A percentile compares a stretch with the other conserved stretches of the same genome.
These are phyloP conservation scores for Dendrolimus pini DNA, from an alignment of 2,888 invertebrate genomes.

Conservation along the genomic window DNA sequence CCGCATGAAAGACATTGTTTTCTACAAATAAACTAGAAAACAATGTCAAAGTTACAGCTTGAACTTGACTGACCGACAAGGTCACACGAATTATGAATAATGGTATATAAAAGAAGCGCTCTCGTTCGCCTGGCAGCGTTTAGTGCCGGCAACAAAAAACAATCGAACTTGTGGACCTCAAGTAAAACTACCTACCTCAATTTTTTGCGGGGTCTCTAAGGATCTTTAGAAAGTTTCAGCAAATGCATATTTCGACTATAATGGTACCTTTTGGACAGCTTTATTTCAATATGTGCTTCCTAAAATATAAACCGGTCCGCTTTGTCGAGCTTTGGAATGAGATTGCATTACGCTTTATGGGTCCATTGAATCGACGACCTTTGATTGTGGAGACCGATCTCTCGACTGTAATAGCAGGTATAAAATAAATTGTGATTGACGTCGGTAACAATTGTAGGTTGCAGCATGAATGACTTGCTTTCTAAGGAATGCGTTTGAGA, in stretches of 20 bases:
- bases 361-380: slow-evolving; percentile 25
- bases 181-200: slow-evolving; percentile 11
- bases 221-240: slow-evolving; percentile 17
- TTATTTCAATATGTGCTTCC: slow-evolving; percentile 21
- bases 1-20: slow-evolving; percentile 26
- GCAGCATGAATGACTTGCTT: not conserved
- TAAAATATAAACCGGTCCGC: slow-evolving; percentile 44
- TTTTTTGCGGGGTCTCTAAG: slow-evolving; percentile 15
- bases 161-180: slow-evolving; percentile 8
- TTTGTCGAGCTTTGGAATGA: slow-evolving; percentile 32
- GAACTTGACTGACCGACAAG: slow-evolving; percentile 47
- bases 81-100: slow-evolving; percentile 46
- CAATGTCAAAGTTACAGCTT: slow-evolving; percentile 43
- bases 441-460: not conserved
- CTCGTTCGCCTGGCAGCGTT: not conserved
- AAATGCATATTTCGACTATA: slow-evolving; percentile 10
- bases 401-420: not conserved
- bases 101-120: slow-evolving; percentile 13
- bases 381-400: slow-evolving; percentile 5
- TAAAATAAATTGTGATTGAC: not conserved
- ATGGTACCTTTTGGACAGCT: slow-evolving; percentile 12
- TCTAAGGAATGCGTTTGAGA: not conserved
- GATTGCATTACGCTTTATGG: slow-evolving; percentile 38
- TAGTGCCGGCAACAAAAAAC: slow-evolving; percentile 8
- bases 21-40: slow-evolving; percentile 32